These are phyloP conservation scores for Chiloscyllium plagiosum DNA, from an alignment of 2,113 vertebrate species.

Conservation along the genomic window DNA sequence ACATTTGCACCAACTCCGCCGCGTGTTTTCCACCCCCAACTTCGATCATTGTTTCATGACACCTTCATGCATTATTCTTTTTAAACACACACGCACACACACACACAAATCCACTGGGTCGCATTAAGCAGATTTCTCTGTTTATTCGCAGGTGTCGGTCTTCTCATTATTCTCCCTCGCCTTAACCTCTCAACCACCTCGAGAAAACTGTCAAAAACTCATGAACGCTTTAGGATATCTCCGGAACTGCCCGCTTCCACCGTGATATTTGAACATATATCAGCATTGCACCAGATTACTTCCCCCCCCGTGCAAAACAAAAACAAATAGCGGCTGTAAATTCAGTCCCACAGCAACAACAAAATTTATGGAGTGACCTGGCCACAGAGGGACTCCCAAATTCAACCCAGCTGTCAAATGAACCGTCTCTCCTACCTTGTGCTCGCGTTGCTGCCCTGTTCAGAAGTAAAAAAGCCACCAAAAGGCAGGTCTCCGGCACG, in stretches of 20 bases:
- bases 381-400: neutral
- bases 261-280: neutral
- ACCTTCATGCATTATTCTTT: neutral
- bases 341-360: neutral
- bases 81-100: neutral
- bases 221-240: neutral
- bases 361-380: neutral
- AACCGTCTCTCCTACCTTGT: slow-evolving; percentile 13
- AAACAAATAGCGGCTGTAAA: neutral
- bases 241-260: neutral
- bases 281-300: neutral
- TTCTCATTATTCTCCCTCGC: neutral
- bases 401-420: neutral
- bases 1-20: neutral
- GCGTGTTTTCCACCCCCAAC: neutral
- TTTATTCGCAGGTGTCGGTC: neutral
- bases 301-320: neutral
- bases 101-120: neutral
- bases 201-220: neutral
- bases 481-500: neutral
- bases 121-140: neutral
- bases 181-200: neutral
- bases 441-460: neutral
- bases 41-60: neutral
- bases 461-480: neutral